Evolutionary conservation across 2,797 vertebrate genomes (phyloP), one percentile per base, ranked within the genome.

Genomic region (Perodicticus potto): DNA sequence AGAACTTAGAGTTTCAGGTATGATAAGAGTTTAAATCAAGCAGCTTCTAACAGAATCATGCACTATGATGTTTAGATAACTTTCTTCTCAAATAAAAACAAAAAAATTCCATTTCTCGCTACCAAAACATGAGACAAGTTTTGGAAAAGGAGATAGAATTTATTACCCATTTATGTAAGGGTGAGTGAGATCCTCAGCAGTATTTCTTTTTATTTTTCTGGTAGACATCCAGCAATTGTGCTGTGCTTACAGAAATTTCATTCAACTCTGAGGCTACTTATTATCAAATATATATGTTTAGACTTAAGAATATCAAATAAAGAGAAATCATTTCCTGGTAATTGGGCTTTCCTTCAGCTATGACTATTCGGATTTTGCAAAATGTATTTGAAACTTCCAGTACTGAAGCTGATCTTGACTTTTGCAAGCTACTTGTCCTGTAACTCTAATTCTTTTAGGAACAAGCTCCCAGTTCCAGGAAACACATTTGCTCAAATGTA

Each of bases 271-370:
- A 88, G 43, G 43, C 34, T 29, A n/a, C 27, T 59, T 32, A 84
- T 57, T 69, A 29, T 70, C 59, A 89, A 70, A 91, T 77, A 65
- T 2, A 13, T 27, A 53, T 45, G 14, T 69, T 70, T 25, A 82
- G 74, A 45, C 19, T 89, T 94, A 59, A 67, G 74, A 89, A 63
- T 14, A 85, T 69, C n/a, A 73, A 88, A 43, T 82, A 77, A 91
- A 94, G 55, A 73, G 72, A 67, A 84, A 49, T 32, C 37, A 25
- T 95, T 84, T 96, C 13, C 85, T 90, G 25, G 53, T 10, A 94
- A 91, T 1, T 63, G 34, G 37, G 69, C 45, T 86, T 25, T 95
- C 32, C 61, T 22, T 22, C 19, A 49, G 27, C 19, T 43, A 81
- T 63, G 49, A 91, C 84, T 37, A 73, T 85, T 74, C 34, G 59